Base-by-base conservation (phyloP, 2,113 vertebrate species). In the Dissostichus mawsoni region DNA sequence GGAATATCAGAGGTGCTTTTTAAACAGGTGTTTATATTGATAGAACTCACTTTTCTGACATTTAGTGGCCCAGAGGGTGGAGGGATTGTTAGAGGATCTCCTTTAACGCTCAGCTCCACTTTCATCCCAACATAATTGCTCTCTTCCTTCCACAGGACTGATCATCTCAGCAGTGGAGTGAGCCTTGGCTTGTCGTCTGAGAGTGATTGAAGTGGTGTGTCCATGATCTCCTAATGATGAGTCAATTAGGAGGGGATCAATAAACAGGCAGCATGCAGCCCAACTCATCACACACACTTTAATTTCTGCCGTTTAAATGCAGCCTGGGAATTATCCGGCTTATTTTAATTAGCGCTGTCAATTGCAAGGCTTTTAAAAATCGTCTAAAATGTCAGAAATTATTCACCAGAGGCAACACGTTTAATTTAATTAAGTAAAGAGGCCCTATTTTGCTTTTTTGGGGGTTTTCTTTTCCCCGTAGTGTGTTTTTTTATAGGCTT, bases 221-320 rank as follows among this genome's bases (percentile, higher is more conserved):
- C 25, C 45, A 47, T 67, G 66, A 81, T 59, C 64, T 65, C 11
- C 18, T 65, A 71, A 56, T 76, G 41, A 83, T 85, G 51, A 78
- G 48, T 50, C 70, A 74, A 63, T 89, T 80, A 82, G 57, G 50
- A 18, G 29, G 45, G 61, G 20, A 70, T 87, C 79, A 48, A 81
- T 78, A 78, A 16, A 3, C 9, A 48, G 56, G 13, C 20, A 82
- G 58, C 1, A 8, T 36, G 18, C 16, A 61, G 17, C 55, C 51
- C 0, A 0, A 36, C 1, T 58, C 20, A 44, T 50, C 10, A 52
- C 12, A 7, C 8, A 41, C 45, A 41, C 5, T 51, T 55, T 18
- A 58, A 8, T 53, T 58, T 50, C 18, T 56, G 18, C 29, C 16
- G 33, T 41, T 3, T 25, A 25, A 25, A 25, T 2, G 11, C 33